phyloP scores from a whole-genome alignment of 1,140 invertebrate genomes.

The Coelopa frigida region DNA sequence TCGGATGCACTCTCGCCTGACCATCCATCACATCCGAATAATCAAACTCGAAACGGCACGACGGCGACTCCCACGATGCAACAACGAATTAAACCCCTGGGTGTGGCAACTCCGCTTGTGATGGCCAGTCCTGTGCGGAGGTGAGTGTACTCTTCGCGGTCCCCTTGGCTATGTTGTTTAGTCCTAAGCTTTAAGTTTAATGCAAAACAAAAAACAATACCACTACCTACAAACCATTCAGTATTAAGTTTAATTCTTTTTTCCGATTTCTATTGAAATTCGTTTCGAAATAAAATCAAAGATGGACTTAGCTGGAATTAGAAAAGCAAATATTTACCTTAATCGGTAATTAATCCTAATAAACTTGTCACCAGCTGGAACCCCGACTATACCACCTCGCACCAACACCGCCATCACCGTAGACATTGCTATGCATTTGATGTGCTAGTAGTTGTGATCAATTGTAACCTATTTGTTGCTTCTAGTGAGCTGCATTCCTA shows the following conservation, averaged over 20 bases:
- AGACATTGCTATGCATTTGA: too few species aligned
- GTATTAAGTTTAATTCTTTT: neutral
- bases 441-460: too few species aligned
- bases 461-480: too few species aligned
- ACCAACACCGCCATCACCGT: too few species aligned
- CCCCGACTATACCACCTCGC: too few species aligned
- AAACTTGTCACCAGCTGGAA: too few species aligned
- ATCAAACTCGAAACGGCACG: conserved; percentile 32
- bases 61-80: conserved; percentile 68
- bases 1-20: conserved; percentile 60
- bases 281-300: conserved; percentile 10
- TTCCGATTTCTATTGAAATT: neutral
- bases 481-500: too few species aligned
- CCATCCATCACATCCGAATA: conserved; percentile 29
- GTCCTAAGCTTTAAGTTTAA: too few species aligned
- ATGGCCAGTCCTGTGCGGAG: conserved; percentile 77
- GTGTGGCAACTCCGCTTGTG: conserved; percentile 78
- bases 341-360: conserved; percentile 21
- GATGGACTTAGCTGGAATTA: conserved; percentile 23
- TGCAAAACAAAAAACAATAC: neutral
- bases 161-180: neutral
- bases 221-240: neutral
- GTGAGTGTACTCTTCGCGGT: conserved; percentile 46
- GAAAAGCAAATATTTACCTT: conserved; percentile 14
- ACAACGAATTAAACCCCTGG: conserved; percentile 79